Conservation (phyloP, 2,797 vertebrate genomes). For the Catamblyrhynchus diadema region DNA sequence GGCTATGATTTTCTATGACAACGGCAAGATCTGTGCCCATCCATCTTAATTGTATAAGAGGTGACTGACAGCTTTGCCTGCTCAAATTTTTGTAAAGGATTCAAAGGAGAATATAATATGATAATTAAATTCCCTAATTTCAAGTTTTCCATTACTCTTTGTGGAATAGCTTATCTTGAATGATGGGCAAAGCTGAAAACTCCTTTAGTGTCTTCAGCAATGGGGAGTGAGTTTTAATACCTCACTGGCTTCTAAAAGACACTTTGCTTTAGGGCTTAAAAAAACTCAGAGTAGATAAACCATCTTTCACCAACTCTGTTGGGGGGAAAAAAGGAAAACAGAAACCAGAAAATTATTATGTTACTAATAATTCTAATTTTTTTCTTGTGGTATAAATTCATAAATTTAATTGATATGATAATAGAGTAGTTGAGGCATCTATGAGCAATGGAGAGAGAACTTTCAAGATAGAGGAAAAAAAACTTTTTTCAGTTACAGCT, state of each 20-base stretch:
- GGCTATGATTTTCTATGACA: background rate
- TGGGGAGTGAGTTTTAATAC: background rate
- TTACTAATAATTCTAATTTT: background rate
- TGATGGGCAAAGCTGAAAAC: background rate
- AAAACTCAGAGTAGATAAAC: background rate
- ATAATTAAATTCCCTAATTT: background rate
- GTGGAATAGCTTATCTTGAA: background rate
- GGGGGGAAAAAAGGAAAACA: accelerated
- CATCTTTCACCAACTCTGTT: background rate
- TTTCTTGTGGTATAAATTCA: background rate
- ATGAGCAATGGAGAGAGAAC: background rate
- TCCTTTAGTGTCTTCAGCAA: background rate
- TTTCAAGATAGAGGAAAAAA: background rate
- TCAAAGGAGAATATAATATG: background rate
- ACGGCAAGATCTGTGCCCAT: background rate
- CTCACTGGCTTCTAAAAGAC: background rate
- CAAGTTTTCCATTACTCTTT: background rate
- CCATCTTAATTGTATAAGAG: background rate
- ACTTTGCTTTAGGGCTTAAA: background rate
- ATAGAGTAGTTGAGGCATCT: background rate
- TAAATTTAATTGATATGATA: background rate
- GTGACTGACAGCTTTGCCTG: background rate
- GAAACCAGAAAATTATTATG: background rate
- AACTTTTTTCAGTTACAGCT: background rate
- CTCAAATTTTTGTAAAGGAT: background rate